These are phyloP conservation scores for Tenthredo distinguenda DNA, from an alignment of 2,888 invertebrate species.

Conservation along the genomic window DNA sequence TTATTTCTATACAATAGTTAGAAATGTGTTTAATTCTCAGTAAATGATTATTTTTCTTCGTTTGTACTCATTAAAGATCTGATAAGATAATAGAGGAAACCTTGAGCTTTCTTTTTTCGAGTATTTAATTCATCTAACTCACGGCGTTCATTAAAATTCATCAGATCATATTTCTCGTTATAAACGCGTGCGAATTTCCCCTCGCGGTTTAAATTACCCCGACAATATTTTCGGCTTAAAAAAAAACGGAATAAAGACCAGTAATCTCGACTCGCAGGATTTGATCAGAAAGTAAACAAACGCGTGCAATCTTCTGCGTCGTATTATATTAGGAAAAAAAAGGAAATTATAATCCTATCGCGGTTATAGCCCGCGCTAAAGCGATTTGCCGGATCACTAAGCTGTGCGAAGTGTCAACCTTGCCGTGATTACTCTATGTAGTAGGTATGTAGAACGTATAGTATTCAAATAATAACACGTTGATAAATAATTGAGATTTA, in stretches of 20 bases:
- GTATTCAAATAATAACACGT: constrained; percentile 28
- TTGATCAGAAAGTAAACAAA: neutral
- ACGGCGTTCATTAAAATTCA: neutral
- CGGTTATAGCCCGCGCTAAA: neutral
- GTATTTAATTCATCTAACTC: neutral
- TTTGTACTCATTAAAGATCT: neutral
- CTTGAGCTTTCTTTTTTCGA: neutral
- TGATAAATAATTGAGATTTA: constrained; percentile 35
- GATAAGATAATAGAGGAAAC: neutral
- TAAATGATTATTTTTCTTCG: neutral
- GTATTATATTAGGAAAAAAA: neutral
- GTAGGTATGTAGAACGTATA: neutral
- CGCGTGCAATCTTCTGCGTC: neutral
- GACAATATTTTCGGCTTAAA: neutral
- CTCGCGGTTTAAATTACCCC: neutral
- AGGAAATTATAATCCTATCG: neutral
- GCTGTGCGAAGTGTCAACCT: constrained; percentile 26
- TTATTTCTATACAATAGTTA: neutral
- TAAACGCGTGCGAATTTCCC: neutral
- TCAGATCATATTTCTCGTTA: neutral
- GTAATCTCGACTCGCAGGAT: neutral
- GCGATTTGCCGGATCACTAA: neutral
- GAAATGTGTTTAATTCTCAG: neutral
- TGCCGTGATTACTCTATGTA: neutral
- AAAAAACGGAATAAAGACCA: neutral